Conservation (phyloP, 1,140 invertebrate species). For the Drosophila leontia region DNA sequence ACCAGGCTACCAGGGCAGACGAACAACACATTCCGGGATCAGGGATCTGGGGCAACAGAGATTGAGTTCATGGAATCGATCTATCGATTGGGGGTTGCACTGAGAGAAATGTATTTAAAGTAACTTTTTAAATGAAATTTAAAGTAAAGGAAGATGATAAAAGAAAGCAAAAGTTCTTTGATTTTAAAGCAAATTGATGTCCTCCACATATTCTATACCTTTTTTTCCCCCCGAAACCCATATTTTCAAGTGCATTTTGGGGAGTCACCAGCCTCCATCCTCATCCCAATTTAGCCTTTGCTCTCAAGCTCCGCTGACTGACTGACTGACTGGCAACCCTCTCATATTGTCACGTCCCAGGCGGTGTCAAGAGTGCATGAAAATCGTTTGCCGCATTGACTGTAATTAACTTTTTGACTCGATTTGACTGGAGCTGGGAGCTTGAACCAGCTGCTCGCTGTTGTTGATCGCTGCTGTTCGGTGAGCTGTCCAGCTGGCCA, state of each 20-base stretch:
- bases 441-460: constrained; percentile 7
- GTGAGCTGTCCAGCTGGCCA: constrained; percentile 28
- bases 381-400: constrained; percentile 63
- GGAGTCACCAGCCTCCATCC: neutral
- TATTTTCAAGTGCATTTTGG: constrained; percentile 16
- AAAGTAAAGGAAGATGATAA: neutral
- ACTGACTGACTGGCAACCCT: constrained; percentile 12
- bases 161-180: neutral
- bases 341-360: constrained; percentile 73
- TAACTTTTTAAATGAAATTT: neutral
- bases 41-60: constrained; percentile 44
- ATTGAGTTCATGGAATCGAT: constrained; percentile 16
- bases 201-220: neutral
- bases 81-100: constrained; percentile 18
- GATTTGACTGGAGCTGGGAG: constrained; percentile 66
- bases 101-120: neutral
- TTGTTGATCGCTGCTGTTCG: neutral
- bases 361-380: constrained; percentile 76
- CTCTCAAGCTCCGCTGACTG: constrained; percentile 15
- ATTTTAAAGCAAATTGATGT: neutral
- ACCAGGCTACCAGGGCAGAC: constrained; percentile 37
- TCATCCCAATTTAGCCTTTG: constrained; percentile 33
- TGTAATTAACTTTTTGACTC: constrained; percentile 81
- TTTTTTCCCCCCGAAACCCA: neutral
- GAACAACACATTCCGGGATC: constrained; percentile 16